Evolutionary conservation across 1,140 invertebrate species (phyloP).

Genomic region (Atopsyche davidsoni): DNA sequence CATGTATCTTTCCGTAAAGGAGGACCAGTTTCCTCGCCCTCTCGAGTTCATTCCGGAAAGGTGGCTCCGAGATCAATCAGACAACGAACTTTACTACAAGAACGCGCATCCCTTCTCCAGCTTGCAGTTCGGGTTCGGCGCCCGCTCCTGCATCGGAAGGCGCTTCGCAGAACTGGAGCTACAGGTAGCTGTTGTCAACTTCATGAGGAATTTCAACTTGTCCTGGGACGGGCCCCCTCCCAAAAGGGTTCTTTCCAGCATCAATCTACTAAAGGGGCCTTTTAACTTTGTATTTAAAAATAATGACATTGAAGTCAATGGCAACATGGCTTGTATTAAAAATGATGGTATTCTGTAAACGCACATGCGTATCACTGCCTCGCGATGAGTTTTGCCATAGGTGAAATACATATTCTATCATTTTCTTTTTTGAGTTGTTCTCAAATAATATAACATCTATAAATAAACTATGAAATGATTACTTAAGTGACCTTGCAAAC

Average conservation of each 20-base stretch:
- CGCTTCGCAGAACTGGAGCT: slow-evolving; percentile 68
- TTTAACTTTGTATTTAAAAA: slow-evolving; percentile 41
- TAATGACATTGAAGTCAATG: slow-evolving; percentile 6
- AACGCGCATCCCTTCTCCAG: slow-evolving; percentile 52
- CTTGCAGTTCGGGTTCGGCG: slow-evolving; percentile 57
- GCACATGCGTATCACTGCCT: too few species aligned
- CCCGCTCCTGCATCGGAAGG: slow-evolving; percentile 52
- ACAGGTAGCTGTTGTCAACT: slow-evolving; percentile 55
- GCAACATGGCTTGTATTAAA: slow-evolving; percentile 2
- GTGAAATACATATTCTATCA: too few species aligned
- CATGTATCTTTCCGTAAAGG: slow-evolving; percentile 41
- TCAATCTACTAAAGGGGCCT: slow-evolving; percentile 39
- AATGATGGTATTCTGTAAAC: too few species aligned
- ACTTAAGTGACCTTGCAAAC: too few species aligned
- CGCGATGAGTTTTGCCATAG: too few species aligned
- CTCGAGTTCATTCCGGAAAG: slow-evolving; percentile 54
- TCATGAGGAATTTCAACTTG: slow-evolving; percentile 52
- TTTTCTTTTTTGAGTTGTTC: too few species aligned
- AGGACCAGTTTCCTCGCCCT: slow-evolving; percentile 47
- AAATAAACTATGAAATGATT: too few species aligned
- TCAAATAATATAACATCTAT: too few species aligned
- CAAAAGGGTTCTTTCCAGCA: slow-evolving; percentile 29
- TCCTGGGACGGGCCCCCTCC: slow-evolving; percentile 45
- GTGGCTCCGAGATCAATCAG: slow-evolving; percentile 46
- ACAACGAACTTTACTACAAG: slow-evolving; percentile 38